Conservation (phyloP, 2,888 invertebrate species). For the Nomada lathburiana region DNA sequence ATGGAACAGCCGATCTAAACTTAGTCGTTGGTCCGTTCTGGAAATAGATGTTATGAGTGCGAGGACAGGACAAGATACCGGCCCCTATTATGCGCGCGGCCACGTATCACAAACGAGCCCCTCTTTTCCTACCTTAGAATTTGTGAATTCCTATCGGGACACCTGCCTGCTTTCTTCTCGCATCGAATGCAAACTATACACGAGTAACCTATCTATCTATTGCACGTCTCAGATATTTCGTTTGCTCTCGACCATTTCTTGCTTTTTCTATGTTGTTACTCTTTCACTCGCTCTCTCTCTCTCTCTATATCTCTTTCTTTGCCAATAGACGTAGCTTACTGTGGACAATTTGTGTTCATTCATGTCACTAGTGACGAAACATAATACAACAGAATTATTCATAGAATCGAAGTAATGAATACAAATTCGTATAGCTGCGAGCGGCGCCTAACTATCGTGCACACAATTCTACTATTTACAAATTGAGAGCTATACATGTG, state of each 20-base stretch:
- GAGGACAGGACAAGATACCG: constrained; percentile 84
- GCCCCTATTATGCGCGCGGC: constrained; percentile 70
- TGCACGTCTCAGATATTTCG: too few species aligned
- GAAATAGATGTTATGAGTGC: constrained; percentile 84
- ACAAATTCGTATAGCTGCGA: too few species aligned
- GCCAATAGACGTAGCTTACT: too few species aligned
- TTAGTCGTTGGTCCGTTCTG: constrained; percentile 83
- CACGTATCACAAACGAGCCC: constrained; percentile 45
- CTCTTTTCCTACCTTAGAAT: neutral
- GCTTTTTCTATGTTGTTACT: too few species aligned
- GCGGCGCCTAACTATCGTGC: constrained; percentile 12
- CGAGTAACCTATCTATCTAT: neutral
- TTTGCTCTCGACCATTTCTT: too few species aligned
- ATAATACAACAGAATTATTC: too few species aligned
- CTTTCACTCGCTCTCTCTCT: too few species aligned
- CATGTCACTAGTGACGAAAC: too few species aligned
- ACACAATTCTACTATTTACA: constrained; percentile 34
- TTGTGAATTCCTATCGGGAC: neutral
- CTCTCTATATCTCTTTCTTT: too few species aligned
- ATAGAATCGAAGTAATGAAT: too few species aligned
- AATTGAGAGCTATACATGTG: constrained; percentile 11
- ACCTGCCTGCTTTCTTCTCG: constrained; percentile 9
- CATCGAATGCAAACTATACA: neutral
- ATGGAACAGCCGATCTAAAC: constrained; percentile 83
- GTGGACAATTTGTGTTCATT: too few species aligned